Evolutionary conservation across 1,140 invertebrate species (phyloP), one percentile per base, ranked within the genome.

Genomic region (Calosoma granatense): DNA sequence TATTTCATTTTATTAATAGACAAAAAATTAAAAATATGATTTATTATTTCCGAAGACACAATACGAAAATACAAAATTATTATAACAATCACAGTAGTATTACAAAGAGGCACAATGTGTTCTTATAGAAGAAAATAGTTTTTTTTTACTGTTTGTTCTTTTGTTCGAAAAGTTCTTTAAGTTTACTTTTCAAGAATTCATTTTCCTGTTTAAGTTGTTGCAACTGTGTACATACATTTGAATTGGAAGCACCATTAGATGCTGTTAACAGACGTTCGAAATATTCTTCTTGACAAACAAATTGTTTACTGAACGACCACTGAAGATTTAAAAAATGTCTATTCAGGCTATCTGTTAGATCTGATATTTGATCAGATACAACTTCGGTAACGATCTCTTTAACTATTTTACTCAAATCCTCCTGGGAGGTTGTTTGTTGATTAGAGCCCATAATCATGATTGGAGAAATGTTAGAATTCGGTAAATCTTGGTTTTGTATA

Each of bases 321-420:
- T 26, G 22, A 9, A 54, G n/a, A 54, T 54, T 26, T 19, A 54
- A 23, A 54, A 54, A 54, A 21, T 54, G 20, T 15, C 14, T 1
- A 23, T 26, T 54, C 23, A 54, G 15, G 14, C 15, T 17, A 17
- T 54, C 53, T 19, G 19, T 6, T 54, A 54, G 9, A 30, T 54
- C 53, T 4, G 19, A 14, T 1, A 30, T 26, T 30, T 30, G 21
- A 21, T 26, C 22, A 15, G 19, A 15, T 1, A 30, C 15, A 2
- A 54, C 22, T 30, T 54, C 53, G 36, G 22, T 47, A 47, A 47
- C 41, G 17, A 17, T 4, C 17, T 47, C 3, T 47, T 47, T 47
- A 11, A 47, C 17, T 11, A 30, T 4, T 6, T 4, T 14, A 30
- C 14, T 47, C 15, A 47, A 12, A 4, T 17, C 9, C 17, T 47